Base-by-base conservation (phyloP, 2,888 invertebrate genomes). In the Neoaliturus tenellus region DNA sequence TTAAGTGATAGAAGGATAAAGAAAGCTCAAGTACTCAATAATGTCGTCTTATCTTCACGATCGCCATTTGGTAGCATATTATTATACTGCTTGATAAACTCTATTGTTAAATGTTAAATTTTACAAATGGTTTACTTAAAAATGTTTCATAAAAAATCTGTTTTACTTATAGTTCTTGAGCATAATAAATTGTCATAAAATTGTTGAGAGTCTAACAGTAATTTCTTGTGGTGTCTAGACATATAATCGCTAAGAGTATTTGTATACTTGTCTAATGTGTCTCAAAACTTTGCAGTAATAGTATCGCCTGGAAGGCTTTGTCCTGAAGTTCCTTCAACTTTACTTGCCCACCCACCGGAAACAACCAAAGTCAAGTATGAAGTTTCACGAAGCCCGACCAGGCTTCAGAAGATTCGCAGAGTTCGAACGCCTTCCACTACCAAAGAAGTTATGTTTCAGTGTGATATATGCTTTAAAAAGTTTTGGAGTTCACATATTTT, bases 381-480 rank as follows among this genome's bases (percentile, higher is more conserved):
- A 10, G 51, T 23, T 10, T 23, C 51, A 62, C 44, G 73, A 10
- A 5, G 25, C 10, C 78, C 78, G 1, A n/a, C 55, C 3, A 51
- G 20, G 23, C 35, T 35, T n/a, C 51, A 48, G 33, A 55, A 71
- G 5, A 35, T 35, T 71, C 51, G 14, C 2, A 51, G 44, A 44
- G 44, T 41, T 8, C 62, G 62, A 28, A 41, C 28, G 25, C 55
- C 51, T n/a, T 44, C 28, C 6, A 44, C 44, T 5, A 39, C 78
- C 78, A 78, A 78, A 48, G 78, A 78, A n/a, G 78, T 78, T 20
- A 51, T 55, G 14, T 78, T 78, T 35, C 78, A 35, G n/a, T 78
- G 78, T 48, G 78, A 78, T 35, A 14, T 78, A 17, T 78, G 78
- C 31, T 78, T 55, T 48, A 78, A 78, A 23, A 78, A 78, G 35